Conservation (phyloP, 2,888 invertebrate genomes). For the Pollenia labialis region DNA sequence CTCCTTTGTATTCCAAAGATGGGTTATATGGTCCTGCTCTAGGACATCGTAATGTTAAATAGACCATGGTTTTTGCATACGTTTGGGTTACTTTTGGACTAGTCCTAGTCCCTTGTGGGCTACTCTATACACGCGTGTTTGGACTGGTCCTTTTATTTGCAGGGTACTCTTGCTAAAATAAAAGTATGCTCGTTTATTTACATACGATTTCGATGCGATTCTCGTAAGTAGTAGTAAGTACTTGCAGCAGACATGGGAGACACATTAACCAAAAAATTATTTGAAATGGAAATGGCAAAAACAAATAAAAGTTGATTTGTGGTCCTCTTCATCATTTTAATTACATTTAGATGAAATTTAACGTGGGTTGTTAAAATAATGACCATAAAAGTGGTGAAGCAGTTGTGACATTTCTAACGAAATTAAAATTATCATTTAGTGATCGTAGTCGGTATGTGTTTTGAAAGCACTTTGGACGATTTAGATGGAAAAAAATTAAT, state of each 20-base stretch:
- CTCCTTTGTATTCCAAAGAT: no score
- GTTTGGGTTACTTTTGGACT: no score
- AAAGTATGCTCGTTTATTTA: neutral
- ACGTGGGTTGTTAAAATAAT: slow-evolving; percentile 54
- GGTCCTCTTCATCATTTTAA: slow-evolving; percentile 53
- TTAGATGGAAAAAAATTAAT: no score
- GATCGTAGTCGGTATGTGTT: no score
- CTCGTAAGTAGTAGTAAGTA: neutral
- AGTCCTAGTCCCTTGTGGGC: no score
- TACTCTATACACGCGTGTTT: no score
- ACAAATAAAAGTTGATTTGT: slow-evolving; percentile 54
- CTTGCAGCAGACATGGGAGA: slow-evolving; percentile 22
- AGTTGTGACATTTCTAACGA: neutral
- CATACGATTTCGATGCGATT: neutral
- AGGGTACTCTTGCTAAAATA: neutral
- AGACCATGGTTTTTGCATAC: no score
- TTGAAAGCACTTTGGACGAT: neutral
- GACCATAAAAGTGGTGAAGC: neutral
- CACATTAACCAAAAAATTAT: slow-evolving; percentile 19
- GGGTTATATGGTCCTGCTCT: no score
- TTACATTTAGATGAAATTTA: slow-evolving; percentile 39
- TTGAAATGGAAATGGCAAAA: slow-evolving; percentile 15
- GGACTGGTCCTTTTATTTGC: no score
- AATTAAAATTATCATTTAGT: slow-evolving; percentile 1
- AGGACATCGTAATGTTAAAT: no score